A percentile compares a stretch with the other conserved stretches of the same genome.
Evolutionary conservation across 2,113 vertebrate genomes (phyloP).

Genomic region (Micromys minutus): DNA sequence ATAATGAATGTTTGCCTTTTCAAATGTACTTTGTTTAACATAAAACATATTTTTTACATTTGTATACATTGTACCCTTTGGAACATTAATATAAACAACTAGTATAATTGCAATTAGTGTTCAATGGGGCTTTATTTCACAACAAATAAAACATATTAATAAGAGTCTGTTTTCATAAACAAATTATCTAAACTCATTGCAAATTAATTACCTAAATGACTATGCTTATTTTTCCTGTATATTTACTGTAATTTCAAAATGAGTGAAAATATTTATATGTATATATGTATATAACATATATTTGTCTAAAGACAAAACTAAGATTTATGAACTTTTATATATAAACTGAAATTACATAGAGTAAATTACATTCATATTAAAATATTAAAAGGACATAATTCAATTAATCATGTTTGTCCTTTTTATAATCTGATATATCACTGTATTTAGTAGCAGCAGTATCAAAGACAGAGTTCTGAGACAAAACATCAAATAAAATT

Average conservation of each 20-base stretch:
- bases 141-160: conserved; percentile 55
- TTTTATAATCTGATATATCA: neutral
- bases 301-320: neutral
- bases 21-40: neutral
- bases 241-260: neutral
- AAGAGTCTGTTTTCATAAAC: conserved; percentile 17
- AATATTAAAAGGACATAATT: neutral
- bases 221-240: neutral
- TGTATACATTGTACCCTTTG: neutral
- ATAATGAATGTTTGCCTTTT: neutral
- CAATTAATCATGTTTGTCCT: neutral
- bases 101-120: conserved; percentile 43
- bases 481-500: neutral
- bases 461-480: neutral
- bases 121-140: conserved; percentile 45
- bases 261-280: neutral
- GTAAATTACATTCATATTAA: neutral
- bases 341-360: neutral
- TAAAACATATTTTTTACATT: neutral
- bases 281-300: neutral
- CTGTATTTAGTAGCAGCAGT: neutral
- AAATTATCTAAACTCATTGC: conserved; percentile 37
- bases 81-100: conserved; percentile 17
- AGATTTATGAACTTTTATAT: neutral
- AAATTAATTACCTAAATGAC: conserved; percentile 33